Evolutionary conservation across 92 coral and sea anemone species (phyloP).

Genomic region (Epizoanthus stellaris): DNA sequence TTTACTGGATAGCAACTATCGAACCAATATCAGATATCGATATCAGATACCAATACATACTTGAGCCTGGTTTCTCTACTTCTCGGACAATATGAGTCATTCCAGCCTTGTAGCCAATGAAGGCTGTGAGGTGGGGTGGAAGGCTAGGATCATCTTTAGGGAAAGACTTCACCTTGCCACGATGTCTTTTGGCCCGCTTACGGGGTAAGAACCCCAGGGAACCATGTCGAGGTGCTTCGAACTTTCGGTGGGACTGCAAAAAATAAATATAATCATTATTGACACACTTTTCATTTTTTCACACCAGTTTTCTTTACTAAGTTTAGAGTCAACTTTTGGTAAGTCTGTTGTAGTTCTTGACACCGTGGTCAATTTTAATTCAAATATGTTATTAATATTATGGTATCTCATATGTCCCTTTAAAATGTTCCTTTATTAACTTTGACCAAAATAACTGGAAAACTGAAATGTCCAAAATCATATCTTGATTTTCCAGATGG

Average conservation of each 20-base stretch:
- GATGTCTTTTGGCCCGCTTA: constrained; percentile 91
- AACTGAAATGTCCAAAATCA: too few relatives aligned
- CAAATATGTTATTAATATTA: too few relatives aligned
- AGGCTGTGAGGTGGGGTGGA: constrained; percentile 98
- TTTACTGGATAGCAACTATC: too few relatives aligned
- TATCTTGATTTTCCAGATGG: too few relatives aligned
- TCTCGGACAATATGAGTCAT: constrained; percentile 98
- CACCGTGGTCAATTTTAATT: too few relatives aligned
- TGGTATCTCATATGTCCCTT: too few relatives aligned
- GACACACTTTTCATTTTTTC: not conserved
- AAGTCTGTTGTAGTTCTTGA: too few relatives aligned
- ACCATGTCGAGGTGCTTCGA: constrained; percentile 99
- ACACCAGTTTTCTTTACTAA: too few relatives aligned
- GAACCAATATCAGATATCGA: too few relatives aligned
- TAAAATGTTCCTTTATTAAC: too few relatives aligned
- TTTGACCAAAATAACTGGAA: too few relatives aligned
- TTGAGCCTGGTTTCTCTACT: constrained; percentile 99
- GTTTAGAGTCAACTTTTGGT: too few relatives aligned
- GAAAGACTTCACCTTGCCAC: constrained; percentile 96
- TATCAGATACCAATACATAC: constrained; percentile 61
- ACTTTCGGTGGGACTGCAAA: constrained; percentile 96
- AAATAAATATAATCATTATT: not conserved
- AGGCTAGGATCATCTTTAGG: constrained; percentile 93
- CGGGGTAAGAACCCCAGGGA: constrained; percentile 99
- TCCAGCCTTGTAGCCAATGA: constrained; percentile 98